Evolutionary conservation across 2,113 vertebrate species (phyloP).

Genomic region (Rhinopomastus cyanomelas): DNA sequence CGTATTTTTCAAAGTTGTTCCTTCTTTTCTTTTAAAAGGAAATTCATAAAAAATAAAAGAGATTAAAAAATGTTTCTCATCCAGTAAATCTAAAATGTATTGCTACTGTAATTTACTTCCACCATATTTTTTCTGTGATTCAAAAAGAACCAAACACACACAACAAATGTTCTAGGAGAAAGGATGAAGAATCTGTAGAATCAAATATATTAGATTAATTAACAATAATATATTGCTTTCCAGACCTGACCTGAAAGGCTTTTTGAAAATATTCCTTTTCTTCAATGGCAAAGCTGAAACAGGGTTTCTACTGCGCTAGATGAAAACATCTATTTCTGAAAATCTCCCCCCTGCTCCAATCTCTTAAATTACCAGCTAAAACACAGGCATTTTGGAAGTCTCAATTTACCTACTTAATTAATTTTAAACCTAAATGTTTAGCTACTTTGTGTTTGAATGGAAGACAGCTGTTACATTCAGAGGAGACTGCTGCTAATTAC

Average conservation of each 20-base stretch:
- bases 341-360: not conserved
- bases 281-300: not conserved
- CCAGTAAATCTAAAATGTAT: not conserved
- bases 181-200: not conserved
- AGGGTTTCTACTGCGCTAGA: not conserved
- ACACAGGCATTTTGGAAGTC: not conserved
- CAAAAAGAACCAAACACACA: not conserved
- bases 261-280: not conserved
- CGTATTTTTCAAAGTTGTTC: slow-evolving; percentile 47
- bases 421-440: not conserved
- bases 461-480: not conserved
- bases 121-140: not conserved
- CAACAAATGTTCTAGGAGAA: not conserved
- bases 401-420: not conserved
- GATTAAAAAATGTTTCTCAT: not conserved
- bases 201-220: not conserved
- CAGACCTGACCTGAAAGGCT: accelerated
- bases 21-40: slow-evolving; percentile 40
- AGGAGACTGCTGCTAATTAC: not conserved
- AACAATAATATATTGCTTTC: not conserved
- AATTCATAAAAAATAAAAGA: slow-evolving; percentile 39
- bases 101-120: not conserved
- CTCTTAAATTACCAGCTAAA: not conserved
- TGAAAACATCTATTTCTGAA: not conserved
- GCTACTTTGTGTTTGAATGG: not conserved